Evolutionary conservation across 2,797 vertebrate species (phyloP).

Genomic region (Syngnathus rostellatus): DNA sequence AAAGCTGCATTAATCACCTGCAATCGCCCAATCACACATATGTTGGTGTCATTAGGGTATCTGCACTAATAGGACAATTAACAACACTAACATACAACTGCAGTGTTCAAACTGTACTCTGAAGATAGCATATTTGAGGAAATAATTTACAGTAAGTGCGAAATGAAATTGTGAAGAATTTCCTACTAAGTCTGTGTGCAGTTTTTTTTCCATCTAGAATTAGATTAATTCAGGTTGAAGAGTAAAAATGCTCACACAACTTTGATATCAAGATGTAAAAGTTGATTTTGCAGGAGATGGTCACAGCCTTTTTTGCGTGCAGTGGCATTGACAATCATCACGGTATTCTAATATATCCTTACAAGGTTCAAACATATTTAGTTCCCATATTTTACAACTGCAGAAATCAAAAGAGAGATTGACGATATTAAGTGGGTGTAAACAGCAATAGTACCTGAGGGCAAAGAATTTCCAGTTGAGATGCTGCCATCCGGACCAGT

Average conservation of each 20-base stretch:
- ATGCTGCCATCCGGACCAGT: conserved; percentile 95
- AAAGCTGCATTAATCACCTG: conserved; percentile 97
- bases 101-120: conserved; percentile 30
- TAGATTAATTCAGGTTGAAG: neutral
- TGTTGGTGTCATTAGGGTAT: conserved; percentile 56
- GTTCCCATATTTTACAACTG: neutral
- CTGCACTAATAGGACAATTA: conserved; percentile 28
- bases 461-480: conserved; percentile 91
- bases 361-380: neutral
- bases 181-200: neutral
- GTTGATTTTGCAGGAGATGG: neutral
- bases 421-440: neutral
- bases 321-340: neutral
- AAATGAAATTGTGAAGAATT: neutral
- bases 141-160: conserved; percentile 6
- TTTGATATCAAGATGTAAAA: neutral
- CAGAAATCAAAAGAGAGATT: neutral
- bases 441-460: conserved; percentile 79
- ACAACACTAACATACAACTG: conserved; percentile 6
- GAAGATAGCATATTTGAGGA: conserved; percentile 39
- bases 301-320: neutral
- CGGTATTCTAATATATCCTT: neutral
- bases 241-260: neutral
- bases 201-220: neutral
- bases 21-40: conserved; percentile 65